Evolutionary conservation across 2,888 invertebrate species (phyloP).

Genomic region (Bombyx huttoni): DNA sequence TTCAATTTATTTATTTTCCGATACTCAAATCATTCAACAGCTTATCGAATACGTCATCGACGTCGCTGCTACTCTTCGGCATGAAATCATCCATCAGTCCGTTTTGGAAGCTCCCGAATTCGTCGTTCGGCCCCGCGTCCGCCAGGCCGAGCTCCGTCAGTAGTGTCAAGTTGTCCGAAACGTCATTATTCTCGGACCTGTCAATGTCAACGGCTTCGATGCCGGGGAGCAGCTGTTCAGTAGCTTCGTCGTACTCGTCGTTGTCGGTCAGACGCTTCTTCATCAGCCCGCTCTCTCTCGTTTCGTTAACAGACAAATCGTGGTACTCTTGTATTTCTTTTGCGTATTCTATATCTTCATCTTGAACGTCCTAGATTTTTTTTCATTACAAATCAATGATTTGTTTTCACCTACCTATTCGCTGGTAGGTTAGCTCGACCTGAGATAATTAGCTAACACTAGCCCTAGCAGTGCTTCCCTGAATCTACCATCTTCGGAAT

Average conservation of each 20-base stretch:
- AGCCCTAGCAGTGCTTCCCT: no score
- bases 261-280: conserved; percentile 48
- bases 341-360: conserved; percentile 68
- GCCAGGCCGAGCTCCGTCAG: conserved; percentile 72
- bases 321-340: conserved; percentile 63
- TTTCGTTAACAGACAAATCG: conserved; percentile 44
- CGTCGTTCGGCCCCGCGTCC: conserved; percentile 47
- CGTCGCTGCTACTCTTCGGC: conserved; percentile 25
- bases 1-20: conserved; percentile 21
- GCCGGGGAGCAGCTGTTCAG: conserved; percentile 47
- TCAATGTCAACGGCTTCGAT: conserved; percentile 26
- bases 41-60: conserved; percentile 57
- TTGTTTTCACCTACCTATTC: no score
- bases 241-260: conserved; percentile 38
- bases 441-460: no score
- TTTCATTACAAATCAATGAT: no score
- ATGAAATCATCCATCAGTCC: conserved; percentile 40
- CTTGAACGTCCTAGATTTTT: conserved; percentile 28
- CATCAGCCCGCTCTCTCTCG: conserved; percentile 46
- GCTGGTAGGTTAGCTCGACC: no score
- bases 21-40: conserved; percentile 48
- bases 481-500: no score
- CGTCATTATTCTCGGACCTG: conserved; percentile 24
- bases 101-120: conserved; percentile 62
- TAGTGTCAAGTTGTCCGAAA: conserved; percentile 47